A percentile compares a stretch with the other conserved stretches of the same genome.
These are phyloP conservation scores for Anthonomus grandis DNA, from an alignment of 1,140 invertebrate species.

Conservation along the genomic window DNA sequence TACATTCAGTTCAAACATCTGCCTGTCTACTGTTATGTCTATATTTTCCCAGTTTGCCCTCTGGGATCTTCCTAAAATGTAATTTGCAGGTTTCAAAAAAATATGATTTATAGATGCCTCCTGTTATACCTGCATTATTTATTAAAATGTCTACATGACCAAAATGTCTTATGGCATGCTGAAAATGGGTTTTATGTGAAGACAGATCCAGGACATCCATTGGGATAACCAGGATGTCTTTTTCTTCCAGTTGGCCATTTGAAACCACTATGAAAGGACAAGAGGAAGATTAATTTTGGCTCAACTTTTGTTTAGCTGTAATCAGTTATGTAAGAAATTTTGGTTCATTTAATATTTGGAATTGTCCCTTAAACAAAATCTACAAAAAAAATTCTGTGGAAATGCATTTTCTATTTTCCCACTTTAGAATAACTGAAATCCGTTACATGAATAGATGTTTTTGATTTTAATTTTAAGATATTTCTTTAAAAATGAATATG, in stretches of 20 bases:
- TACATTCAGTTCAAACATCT: constrained; percentile 81
- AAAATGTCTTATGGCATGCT: constrained; percentile 69
- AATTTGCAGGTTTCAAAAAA: neutral
- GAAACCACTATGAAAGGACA: constrained; percentile 39
- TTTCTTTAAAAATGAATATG: too few species aligned
- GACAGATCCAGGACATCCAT: constrained; percentile 66
- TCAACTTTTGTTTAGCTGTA: too few species aligned
- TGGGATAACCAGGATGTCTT: constrained; percentile 68
- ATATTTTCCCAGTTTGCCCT: constrained; percentile 74
- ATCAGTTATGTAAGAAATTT: too few species aligned
- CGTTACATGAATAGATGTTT: too few species aligned
- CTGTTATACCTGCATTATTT: constrained; percentile 68
- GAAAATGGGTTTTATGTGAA: constrained; percentile 61
- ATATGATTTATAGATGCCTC: neutral
- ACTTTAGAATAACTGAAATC: too few species aligned
- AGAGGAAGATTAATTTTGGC: neutral
- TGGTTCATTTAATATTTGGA: too few species aligned
- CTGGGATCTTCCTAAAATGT: constrained; percentile 59
- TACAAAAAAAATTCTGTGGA: too few species aligned
- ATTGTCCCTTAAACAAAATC: too few species aligned
- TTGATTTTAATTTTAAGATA: too few species aligned
- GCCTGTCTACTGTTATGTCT: constrained; percentile 69
- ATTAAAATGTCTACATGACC: constrained; percentile 73
- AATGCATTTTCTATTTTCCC: too few species aligned
- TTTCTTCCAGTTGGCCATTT: constrained; percentile 52